Evolutionary conservation across 2,888 invertebrate species (phyloP).

Genomic region (Caenorhabditis japonica): DNA sequence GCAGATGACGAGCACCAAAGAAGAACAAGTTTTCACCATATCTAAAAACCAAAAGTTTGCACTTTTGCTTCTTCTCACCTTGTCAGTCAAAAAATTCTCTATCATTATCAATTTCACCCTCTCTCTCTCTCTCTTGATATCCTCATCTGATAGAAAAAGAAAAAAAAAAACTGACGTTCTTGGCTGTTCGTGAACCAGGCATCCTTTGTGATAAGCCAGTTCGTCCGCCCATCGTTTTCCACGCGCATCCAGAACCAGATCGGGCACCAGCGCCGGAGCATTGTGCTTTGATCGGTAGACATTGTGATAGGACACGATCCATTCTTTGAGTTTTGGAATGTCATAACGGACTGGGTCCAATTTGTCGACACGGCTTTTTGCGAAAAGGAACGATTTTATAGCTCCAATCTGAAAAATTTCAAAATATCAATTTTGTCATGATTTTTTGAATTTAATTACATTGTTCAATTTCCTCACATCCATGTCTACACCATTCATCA

Average conservation of each 20-base stretch:
- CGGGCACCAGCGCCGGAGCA: slow-evolving; percentile 55
- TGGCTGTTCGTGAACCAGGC: slow-evolving; percentile 69
- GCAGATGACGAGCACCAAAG: slow-evolving; percentile 61
- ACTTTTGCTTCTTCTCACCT: slow-evolving; percentile 21
- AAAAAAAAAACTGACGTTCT: slow-evolving; percentile 60
- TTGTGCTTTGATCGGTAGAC: slow-evolving; percentile 67
- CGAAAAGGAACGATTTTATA: slow-evolving; percentile 39
- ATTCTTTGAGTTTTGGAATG: slow-evolving; percentile 30
- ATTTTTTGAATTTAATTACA: slow-evolving; percentile 1
- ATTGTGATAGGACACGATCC: slow-evolving; percentile 64
- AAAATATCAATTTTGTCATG: too few species aligned
- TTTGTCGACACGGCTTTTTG: slow-evolving; percentile 47
- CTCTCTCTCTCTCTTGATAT: not conserved
- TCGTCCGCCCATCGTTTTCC: slow-evolving; percentile 72
- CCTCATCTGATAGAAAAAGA: not conserved
- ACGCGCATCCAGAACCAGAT: slow-evolving; percentile 58
- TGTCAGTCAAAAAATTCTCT: not conserved
- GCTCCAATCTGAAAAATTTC: slow-evolving; percentile 22
- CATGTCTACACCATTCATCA: slow-evolving; percentile 1
- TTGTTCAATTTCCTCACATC: slow-evolving; percentile 28
- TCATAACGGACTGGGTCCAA: slow-evolving; percentile 51
- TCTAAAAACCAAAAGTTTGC: slow-evolving; percentile 48
- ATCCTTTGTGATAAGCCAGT: slow-evolving; percentile 60
- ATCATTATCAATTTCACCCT: too few species aligned
- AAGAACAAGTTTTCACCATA: slow-evolving; percentile 74